Percentiles rank a stretch among this genome's conserved stretches.
phyloP scores from a whole-genome alignment of 2,113 vertebrate genomes.

The Toxotes jaculatrix region DNA sequence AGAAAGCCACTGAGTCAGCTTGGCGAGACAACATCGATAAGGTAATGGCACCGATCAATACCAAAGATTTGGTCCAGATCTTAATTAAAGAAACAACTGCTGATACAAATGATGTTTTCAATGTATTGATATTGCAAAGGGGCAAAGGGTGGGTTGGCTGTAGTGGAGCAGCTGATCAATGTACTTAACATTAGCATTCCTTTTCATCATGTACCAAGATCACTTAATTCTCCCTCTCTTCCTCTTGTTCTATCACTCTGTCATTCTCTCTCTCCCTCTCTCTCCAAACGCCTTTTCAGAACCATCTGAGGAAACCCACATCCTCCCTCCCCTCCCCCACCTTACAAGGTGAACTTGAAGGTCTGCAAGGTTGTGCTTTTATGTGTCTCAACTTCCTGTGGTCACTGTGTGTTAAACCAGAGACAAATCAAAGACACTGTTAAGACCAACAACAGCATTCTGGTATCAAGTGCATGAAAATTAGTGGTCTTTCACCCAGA shows the following conservation, averaged over 20 bases:
- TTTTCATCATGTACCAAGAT: constrained; percentile 86
- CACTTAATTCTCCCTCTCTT: constrained; percentile 82
- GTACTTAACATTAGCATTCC: constrained; percentile 88
- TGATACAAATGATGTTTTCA: constrained; percentile 96
- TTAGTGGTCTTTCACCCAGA: constrained; percentile 72
- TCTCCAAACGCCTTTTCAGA: constrained; percentile 77
- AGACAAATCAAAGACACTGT: constrained; percentile 78
- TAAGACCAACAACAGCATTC: constrained; percentile 69
- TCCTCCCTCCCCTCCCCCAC: constrained; percentile 75
- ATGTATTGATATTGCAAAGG: constrained; percentile 86
- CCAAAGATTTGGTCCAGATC: constrained; percentile 91
- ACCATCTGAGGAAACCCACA: constrained; percentile 61
- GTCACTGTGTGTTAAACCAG: constrained; percentile 61
- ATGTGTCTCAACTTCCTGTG: constrained; percentile 76
- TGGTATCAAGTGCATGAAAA: constrained; percentile 75
- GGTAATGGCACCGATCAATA: constrained; percentile 92
- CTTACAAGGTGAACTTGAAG: constrained; percentile 87
- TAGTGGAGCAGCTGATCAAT: constrained; percentile 84
- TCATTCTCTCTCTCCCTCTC: constrained; percentile 45
- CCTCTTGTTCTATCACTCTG: constrained; percentile 73
- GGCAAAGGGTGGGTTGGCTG: constrained; percentile 79
- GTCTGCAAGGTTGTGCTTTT: constrained; percentile 78
- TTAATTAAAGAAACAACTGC: constrained; percentile 98
- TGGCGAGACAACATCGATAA: constrained; percentile 86
- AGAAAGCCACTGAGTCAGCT: constrained; percentile 88